Evolutionary conservation across 2,113 vertebrate genomes (phyloP), one percentile per base, ranked within the genome.

Genomic region (Caracal caracal): DNA sequence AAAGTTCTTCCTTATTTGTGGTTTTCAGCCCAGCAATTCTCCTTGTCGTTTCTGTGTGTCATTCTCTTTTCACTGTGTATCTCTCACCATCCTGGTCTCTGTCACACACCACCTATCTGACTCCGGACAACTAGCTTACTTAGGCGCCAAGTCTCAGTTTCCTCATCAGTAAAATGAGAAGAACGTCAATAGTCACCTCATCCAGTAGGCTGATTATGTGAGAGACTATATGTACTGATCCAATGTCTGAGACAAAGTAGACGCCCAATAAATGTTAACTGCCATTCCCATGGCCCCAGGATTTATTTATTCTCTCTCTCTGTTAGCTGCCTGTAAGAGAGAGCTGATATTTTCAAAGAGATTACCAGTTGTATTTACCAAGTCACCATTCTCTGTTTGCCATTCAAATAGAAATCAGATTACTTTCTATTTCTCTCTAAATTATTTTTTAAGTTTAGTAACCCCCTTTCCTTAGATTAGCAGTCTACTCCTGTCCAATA

Each of bases 361-460:
- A 78, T 40, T 33, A 17, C n/a, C 26, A 61, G 33, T 76, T 33
- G 35, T 63, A 24, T 81, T 88, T 53, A 71, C 84, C 56, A 83
- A 65, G 40, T 40, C 63, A 37, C 43, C 56, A 49, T 20, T 53
- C 87, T 75, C 13, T 59, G 56, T 53, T 88, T 89, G 37, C 59
- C 10, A 35, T 76, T 82, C 70, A 87, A 92, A 65, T 61, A 83
- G 93, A 96, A 83, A 33, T 59, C 65, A 81, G 63, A 51, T 43
- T 5, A 35, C 40, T 83, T 87, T 80, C 40, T 68, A 79, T 87
- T 93, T 40, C 35, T 61, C 76, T 87, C 28, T 51, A 80, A 93
- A 59, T 86, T 78, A 26, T 43, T 93, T 91, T 71, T 75, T 73
- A 33, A 28, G 40, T 90, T 92, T 87, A 78, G 26, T 80, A 95